Base-by-base conservation (phyloP, 2,888 invertebrate species). In the Caenorhabditis plicata region DNA sequence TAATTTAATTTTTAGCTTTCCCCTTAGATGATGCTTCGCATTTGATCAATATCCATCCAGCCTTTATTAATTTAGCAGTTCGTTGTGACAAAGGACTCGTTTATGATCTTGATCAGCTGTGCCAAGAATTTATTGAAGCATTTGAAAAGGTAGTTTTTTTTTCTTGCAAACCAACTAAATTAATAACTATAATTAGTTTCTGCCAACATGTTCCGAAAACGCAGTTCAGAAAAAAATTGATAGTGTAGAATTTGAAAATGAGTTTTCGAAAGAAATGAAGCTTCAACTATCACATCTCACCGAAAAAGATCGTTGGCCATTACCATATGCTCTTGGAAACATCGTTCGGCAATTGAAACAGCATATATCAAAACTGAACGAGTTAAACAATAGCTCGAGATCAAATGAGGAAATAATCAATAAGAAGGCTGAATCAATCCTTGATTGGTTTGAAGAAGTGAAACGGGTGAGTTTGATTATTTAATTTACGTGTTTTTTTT, bases 251-350 rank as follows among this genome's bases (percentile, higher is more conserved):
- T 52, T 55, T 25, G 55, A 62, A 2, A 43, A 54, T 3, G 64
- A 66, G 13, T 49, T 75, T 15, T 62, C 68, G 15, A 25, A 52
- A 19, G 61, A 56, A 1, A 54, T 75, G n/a, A 54, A 56, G 13
- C 69, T 69, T 1, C 74, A 75, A 58, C 56, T 77, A 8, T 55
- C 63, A 17, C 54, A 54, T 42, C 44, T 77, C 7, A 72, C 72
- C 7, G 49, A 61, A 38, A 60, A 68, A 36, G 71, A 73, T 36
- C 40, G 41, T 20, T 54, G 64, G 46, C 71, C 74, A 22, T 68
- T 78, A n/a, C 78, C 78, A 8, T 69, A 63, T 29, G 73, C 77
- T 8, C 55, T 78, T 9, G 78, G 75, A 4, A 78, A 74, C 43
- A 55, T 76, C 11, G 70, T 76, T 2, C 51, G 72, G n/a, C 68